Base-by-base conservation (phyloP, 2,113 vertebrate genomes). In the Anarrhichthys ocellatus region DNA sequence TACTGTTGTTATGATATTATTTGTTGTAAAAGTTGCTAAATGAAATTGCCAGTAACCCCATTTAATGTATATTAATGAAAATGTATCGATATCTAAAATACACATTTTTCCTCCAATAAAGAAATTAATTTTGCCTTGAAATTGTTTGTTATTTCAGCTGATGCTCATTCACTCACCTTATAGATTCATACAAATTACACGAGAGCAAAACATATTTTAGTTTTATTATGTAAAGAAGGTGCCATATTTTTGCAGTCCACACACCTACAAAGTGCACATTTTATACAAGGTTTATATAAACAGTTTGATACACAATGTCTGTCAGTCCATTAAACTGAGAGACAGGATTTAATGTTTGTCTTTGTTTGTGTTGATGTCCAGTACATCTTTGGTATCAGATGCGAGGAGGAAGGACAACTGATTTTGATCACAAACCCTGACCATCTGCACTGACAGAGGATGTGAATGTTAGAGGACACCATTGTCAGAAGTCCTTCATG, bases 401-500 rank as follows among this genome's bases (percentile, higher is more conserved):
- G 52, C 13, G 15, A 44, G 8, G 27, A 78, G 27, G 76, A 71
- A 74, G 66, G 71, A 65, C 10, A 78, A 4, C 29, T 65, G 83
- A 86, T 85, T 61, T 70, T 50, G 59, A 65, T 70, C 78, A 71
- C n/a, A 48, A 69, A 67, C 56, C n/a, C 69, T 40, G 85, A 83
- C 71, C 84, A 81, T 78, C 69, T 80, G 82, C 75, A 40, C 67
- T 78, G 81, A 84, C 83, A 78, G 83, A 87, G 80, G 77, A 89
- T 75, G 73, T 73, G 70, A 89, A 84, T 87, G 88, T 88, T 82
- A 73, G 83, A 86, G 76, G 82, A 91, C 87, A 81, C 73, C 36
- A 32, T 81, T 87, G 86, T 85, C 81, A 88, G 13, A 78, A 88
- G 84, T 81, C 79, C 86, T 88, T 88, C 76, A 58, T 66, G 59